Evolutionary conservation across 2,797 vertebrate species (phyloP).

Genomic region (Intellagama lesueurii): DNA sequence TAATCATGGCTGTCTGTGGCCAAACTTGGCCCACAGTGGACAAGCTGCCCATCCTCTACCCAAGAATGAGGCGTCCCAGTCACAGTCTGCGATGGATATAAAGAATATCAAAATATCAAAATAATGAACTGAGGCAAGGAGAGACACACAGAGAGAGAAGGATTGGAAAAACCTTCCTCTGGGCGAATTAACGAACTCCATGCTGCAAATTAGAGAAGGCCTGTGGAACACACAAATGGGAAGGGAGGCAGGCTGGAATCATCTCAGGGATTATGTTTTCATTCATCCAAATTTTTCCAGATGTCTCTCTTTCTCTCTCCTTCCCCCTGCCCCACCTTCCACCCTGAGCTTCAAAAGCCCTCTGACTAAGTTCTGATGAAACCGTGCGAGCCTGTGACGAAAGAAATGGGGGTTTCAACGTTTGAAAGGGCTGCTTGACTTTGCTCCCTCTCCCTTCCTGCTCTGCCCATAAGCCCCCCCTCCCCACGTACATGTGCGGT

Average conservation of each 20-base stretch:
- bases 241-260: constrained; percentile 63
- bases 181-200: constrained; percentile 69
- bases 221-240: constrained; percentile 72
- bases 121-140: constrained; percentile 46
- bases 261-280: constrained; percentile 73
- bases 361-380: constrained; percentile 67
- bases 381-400: constrained; percentile 68
- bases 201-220: constrained; percentile 61
- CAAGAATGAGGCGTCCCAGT: neutral
- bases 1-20: neutral
- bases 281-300: constrained; percentile 77
- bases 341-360: constrained; percentile 77
- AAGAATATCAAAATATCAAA: constrained; percentile 33
- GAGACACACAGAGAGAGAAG: neutral
- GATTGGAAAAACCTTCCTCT: constrained; percentile 47
- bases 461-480: neutral
- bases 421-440: constrained; percentile 55
- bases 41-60: too few relatives aligned
- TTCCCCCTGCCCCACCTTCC: constrained; percentile 51
- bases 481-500: constrained; percentile 56
- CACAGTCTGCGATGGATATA: constrained; percentile 25
- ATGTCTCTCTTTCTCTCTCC: constrained; percentile 66
- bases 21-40: too few relatives aligned
- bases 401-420: constrained; percentile 65
- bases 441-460: neutral